Percentiles rank a stretch among this genome's conserved stretches.
Conservation (phyloP, 1,140 invertebrate genomes). For the Propsilocerus akamusi region DNA sequence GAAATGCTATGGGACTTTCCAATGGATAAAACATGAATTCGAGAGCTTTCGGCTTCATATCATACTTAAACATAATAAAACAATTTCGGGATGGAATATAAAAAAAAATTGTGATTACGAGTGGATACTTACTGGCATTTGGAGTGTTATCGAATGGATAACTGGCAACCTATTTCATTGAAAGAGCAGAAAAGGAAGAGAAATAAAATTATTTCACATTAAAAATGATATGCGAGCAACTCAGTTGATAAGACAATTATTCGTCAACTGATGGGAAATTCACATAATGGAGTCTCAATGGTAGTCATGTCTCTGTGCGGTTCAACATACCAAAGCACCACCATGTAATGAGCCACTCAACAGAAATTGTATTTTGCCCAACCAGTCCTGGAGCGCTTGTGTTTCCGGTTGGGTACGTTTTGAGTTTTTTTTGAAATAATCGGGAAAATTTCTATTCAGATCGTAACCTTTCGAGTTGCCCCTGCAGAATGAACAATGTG, state of each 20-base stretch:
- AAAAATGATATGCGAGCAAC: background rate
- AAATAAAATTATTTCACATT: background rate
- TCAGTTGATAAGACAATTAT: too few species aligned
- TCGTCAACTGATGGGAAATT: too few species aligned
- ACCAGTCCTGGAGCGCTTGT: slow-evolving; percentile 84
- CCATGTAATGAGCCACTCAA: slow-evolving; percentile 81
- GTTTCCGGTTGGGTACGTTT: slow-evolving; percentile 80
- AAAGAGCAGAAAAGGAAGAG: background rate
- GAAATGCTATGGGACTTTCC: background rate
- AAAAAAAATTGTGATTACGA: background rate
- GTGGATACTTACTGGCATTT: slow-evolving; percentile 62
- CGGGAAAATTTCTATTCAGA: slow-evolving; percentile 81
- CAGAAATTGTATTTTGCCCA: slow-evolving; percentile 80
- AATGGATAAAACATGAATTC: background rate
- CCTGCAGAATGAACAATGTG: slow-evolving; percentile 24
- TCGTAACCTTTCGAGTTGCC: slow-evolving; percentile 78
- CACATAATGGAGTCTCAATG: too few species aligned
- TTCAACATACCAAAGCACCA: slow-evolving; percentile 66
- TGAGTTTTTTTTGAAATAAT: slow-evolving; percentile 79
- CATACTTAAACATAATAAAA: too few species aligned
- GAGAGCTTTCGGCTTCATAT: background rate
- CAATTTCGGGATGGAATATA: too few species aligned
- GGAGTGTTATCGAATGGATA: slow-evolving; percentile 87
- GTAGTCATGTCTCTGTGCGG: too few species aligned
- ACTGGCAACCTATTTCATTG: slow-evolving; percentile 58